phyloP scores from a whole-genome alignment of 2,113 vertebrate genomes.

The Mus pahari region DNA sequence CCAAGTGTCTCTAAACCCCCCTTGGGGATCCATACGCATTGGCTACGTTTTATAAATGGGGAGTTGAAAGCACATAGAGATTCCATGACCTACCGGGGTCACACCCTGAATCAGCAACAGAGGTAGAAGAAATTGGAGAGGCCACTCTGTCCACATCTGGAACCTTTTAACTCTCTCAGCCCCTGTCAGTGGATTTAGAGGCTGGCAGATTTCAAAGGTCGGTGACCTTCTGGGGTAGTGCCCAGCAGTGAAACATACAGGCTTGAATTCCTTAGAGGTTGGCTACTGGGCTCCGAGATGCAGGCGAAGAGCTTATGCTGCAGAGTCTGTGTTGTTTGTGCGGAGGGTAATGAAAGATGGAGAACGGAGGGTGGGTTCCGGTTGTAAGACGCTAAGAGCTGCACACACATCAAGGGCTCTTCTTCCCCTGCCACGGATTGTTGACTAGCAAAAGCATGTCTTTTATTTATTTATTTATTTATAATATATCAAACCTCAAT shows the following conservation, averaged over 20 bases:
- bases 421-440: background rate
- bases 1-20: conserved; percentile 34
- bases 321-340: background rate
- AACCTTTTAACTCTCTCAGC: conserved; percentile 75
- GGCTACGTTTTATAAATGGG: conserved; percentile 80
- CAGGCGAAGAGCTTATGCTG: background rate
- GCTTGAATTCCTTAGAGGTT: conserved; percentile 68
- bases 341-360: background rate
- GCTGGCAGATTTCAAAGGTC: conserved; percentile 70
- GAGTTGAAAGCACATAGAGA: conserved; percentile 80
- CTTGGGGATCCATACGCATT: conserved; percentile 43
- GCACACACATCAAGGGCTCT: background rate
- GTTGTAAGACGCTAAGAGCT: background rate
- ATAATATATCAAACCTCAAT: background rate
- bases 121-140: conserved; percentile 64
- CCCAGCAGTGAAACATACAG: conserved; percentile 70
- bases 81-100: conserved; percentile 71
- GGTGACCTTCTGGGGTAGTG: conserved; percentile 58
- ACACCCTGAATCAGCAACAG: conserved; percentile 67
- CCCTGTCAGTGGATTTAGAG: conserved; percentile 44
- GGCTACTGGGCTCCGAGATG: background rate
- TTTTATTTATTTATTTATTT: background rate
- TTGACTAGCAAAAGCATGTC: background rate
- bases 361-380: background rate
- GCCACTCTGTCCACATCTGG: conserved; percentile 70